phyloP scores from a whole-genome alignment of 2,888 invertebrate genomes.

The Aleiodes testaceus region DNA sequence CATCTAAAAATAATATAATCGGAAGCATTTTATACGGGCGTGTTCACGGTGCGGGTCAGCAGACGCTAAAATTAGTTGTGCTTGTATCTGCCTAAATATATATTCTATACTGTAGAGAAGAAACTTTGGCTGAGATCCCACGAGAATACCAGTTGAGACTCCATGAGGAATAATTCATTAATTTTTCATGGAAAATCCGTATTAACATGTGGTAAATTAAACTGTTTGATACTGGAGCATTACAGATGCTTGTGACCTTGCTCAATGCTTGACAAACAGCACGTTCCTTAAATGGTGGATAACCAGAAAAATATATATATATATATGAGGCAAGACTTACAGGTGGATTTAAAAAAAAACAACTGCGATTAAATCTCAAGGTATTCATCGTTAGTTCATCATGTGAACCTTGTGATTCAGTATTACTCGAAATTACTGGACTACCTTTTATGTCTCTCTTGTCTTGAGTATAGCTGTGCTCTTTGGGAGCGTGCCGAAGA shows the following conservation, averaged over 20 bases:
- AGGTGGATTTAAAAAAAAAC: too few relatives aligned
- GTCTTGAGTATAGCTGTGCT: neutral
- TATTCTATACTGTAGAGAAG: conserved; percentile 58
- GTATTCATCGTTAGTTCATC: neutral
- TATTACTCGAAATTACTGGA: conserved; percentile 2
- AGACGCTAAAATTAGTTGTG: conserved; percentile 65
- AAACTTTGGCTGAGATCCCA: conserved; percentile 62
- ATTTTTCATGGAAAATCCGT: neutral
- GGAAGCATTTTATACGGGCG: conserved; percentile 65
- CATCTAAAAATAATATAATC: conserved; percentile 68
- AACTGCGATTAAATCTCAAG: too few relatives aligned
- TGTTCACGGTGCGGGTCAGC: conserved; percentile 63
- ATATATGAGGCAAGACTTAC: neutral
- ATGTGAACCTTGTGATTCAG: conserved; percentile 21
- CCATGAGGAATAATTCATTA: neutral
- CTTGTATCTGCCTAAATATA: conserved; percentile 67
- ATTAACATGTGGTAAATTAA: neutral
- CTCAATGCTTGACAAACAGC: neutral
- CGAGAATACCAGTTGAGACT: conserved; percentile 17
- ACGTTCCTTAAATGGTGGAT: conserved; percentile 21
- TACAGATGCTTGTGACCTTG: conserved; percentile 4
- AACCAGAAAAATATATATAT: neutral
- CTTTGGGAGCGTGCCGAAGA: conserved; percentile 41
- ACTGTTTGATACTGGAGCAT: neutral
- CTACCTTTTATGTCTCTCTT: conserved; percentile 2